Evolutionary conservation across 2,113 vertebrate genomes (phyloP).

Genomic region (Macquaria australasica): DNA sequence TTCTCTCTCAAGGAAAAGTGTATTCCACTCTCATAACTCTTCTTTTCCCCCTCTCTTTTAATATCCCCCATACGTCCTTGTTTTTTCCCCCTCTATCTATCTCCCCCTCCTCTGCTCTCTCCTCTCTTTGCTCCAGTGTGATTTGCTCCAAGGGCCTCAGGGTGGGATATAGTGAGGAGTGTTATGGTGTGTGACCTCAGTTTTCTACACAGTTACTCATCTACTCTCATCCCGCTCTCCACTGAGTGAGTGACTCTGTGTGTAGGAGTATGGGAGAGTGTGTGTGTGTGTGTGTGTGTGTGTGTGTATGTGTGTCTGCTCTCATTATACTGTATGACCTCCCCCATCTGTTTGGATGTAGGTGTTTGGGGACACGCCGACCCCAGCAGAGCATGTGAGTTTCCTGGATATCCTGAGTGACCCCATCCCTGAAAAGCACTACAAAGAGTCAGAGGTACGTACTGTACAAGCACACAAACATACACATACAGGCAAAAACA

Average conservation of each 20-base stretch:
- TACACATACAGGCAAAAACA: background rate
- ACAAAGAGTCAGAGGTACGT: slow-evolving; percentile 81
- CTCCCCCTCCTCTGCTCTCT: slow-evolving; percentile 29
- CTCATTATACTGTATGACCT: slow-evolving; percentile 63
- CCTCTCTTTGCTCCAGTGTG: slow-evolving; percentile 61
- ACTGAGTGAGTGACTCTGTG: slow-evolving; percentile 49
- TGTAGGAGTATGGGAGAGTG: slow-evolving; percentile 22
- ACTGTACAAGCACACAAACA: slow-evolving; percentile 4
- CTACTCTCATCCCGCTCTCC: slow-evolving; percentile 56
- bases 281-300: slow-evolving; percentile 10
- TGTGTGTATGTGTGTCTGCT: slow-evolving; percentile 23
- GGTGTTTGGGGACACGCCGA: slow-evolving; percentile 84
- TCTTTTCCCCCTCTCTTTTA: slow-evolving; percentile 32
- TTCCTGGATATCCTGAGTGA: slow-evolving; percentile 85
- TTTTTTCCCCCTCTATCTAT: background rate
- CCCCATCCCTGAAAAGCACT: slow-evolving; percentile 84
- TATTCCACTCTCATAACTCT: slow-evolving; percentile 47
- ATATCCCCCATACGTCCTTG: slow-evolving; percentile 58
- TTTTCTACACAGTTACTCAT: slow-evolving; percentile 73
- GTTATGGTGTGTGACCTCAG: slow-evolving; percentile 77
- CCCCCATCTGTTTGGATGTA: slow-evolving; percentile 69
- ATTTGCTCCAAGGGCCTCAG: slow-evolving; percentile 69
- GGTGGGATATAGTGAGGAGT: slow-evolving; percentile 67
- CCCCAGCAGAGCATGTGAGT: slow-evolving; percentile 73
- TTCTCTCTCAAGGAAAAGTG: slow-evolving; percentile 52